A percentile compares a stretch with the other conserved stretches of the same genome.
These are phyloP conservation scores for Microcebus griseorufus DNA, from an alignment of 2,113 vertebrate genomes.

Conservation along the genomic window DNA sequence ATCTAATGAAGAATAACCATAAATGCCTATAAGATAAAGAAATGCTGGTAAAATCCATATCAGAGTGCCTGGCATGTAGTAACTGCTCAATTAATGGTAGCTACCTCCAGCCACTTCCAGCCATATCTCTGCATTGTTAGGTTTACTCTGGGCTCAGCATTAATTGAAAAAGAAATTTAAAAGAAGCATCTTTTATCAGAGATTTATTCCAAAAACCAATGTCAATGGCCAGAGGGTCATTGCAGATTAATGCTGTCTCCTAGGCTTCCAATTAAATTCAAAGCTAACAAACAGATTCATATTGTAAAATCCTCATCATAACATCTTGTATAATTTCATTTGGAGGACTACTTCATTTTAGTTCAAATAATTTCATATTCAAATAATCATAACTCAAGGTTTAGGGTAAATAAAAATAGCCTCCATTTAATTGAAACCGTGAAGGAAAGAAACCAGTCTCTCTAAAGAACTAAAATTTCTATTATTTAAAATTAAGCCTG, in stretches of 20 bases:
- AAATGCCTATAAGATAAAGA: not conserved
- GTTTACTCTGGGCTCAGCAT: not conserved
- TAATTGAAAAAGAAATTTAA: not conserved
- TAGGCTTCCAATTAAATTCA: not conserved
- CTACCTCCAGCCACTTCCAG: not conserved
- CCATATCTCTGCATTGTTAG: not conserved
- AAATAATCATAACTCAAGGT: constrained; percentile 3
- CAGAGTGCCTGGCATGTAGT: not conserved
- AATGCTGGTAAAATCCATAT: not conserved
- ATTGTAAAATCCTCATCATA: not conserved
- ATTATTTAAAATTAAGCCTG: not conserved
- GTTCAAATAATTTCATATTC: constrained; percentile 35
- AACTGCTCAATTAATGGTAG: not conserved
- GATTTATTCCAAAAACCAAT: constrained; percentile 10
- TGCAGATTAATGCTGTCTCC: not conserved
- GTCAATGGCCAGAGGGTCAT: not conserved
- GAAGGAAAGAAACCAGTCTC: constrained; percentile 16
- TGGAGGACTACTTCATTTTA: not conserved
- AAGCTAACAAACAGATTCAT: not conserved
- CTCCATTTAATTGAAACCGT: not conserved
- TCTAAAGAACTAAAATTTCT: constrained; percentile 2
- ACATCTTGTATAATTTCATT: not conserved
- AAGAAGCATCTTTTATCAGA: not conserved
- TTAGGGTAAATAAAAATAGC: not conserved
- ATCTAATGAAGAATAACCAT: not conserved